phyloP scores from a whole-genome alignment of 1,140 invertebrate species.

The Drosophila setifemur region DNA sequence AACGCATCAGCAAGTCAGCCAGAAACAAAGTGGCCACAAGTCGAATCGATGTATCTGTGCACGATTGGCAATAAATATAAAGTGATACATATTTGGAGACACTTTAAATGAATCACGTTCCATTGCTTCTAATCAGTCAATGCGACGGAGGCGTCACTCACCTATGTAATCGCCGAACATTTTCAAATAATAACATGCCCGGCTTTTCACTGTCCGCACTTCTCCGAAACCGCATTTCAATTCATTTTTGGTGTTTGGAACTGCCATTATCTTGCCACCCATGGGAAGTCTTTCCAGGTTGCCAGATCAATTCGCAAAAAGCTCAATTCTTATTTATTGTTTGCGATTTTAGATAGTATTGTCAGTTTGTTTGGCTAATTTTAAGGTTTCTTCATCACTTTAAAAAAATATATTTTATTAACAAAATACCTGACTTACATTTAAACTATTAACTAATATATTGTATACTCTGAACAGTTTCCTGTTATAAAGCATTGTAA shows the following conservation, averaged over 20 bases:
- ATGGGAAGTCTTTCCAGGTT: neutral
- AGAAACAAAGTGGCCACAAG: constrained; percentile 16
- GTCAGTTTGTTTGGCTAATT: neutral
- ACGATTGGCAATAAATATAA: too few relatives aligned
- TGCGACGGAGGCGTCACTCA: neutral
- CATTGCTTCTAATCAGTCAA: neutral
- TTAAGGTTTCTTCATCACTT: neutral
- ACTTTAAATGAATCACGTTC: too few relatives aligned
- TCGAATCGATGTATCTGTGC: constrained; percentile 40
- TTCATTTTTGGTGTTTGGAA: neutral
- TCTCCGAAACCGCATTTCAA: neutral
- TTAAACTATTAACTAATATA: too few relatives aligned
- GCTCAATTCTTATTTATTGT: too few relatives aligned
- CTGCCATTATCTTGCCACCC: constrained; percentile 10
- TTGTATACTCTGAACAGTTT: too few relatives aligned
- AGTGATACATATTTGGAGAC: too few relatives aligned
- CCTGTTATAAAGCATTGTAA: too few relatives aligned
- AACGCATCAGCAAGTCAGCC: constrained; percentile 41
- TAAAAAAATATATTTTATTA: neutral
- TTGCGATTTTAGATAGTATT: too few relatives aligned
- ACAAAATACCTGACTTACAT: too few relatives aligned
- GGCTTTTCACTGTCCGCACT: neutral
- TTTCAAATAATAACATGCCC: constrained; percentile 18
- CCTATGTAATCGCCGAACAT: constrained; percentile 31
- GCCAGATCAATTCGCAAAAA: constrained; percentile 13